Base-by-base conservation (phyloP, 2,113 vertebrate species). In the Pseudolaguvia tuberculata region DNA sequence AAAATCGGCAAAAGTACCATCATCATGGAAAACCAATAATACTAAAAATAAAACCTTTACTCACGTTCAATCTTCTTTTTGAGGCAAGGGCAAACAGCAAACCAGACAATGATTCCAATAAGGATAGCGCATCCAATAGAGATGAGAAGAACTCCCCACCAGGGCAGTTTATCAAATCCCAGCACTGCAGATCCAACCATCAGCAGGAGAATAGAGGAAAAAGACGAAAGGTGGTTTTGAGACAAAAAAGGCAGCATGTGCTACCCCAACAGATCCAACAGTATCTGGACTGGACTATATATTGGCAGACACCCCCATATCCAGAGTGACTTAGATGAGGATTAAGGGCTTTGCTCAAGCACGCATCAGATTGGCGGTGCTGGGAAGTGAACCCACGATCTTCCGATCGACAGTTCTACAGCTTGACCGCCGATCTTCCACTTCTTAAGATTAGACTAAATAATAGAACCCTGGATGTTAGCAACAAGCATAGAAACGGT, bases 11-110 rank as follows among this genome's bases (percentile, higher is more conserved):
- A 67, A 50, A 47, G 15, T n/a, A n/a, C n/a, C n/a, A n/a, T n/a
- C n/a, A n/a, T n/a, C n/a, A n/a, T n/a, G n/a, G 9, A 4, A 51
- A 11, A 12, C 20, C 5, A 23, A 62, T 12, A 11, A 14, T 71
- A 42, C 39, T n/a, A n/a, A 42, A 42, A 4, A 35, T 10, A 2
- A 18, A 23, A 45, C 11, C 25, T 27, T 39, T 58, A 94, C 97
- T 98, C 90, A 99, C 97, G 88, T 88, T 95, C 93, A 0, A 99
- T 98, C 89, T 98, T 99, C 86, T 88, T 98, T 92, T 94, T 96
- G 87, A 99, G 95, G 71, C 81, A 92, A 1, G 96, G 97, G 86
- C 97, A 99, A 53, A 99, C 92, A 85, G 93, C 81, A 83, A 98
- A 96, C 97, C 96, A 99, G 84, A 99, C 95, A 84, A 95, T 2